Evolutionary conservation across 2,797 vertebrate genomes (phyloP).

Genomic region (Alfaro cultratus): DNA sequence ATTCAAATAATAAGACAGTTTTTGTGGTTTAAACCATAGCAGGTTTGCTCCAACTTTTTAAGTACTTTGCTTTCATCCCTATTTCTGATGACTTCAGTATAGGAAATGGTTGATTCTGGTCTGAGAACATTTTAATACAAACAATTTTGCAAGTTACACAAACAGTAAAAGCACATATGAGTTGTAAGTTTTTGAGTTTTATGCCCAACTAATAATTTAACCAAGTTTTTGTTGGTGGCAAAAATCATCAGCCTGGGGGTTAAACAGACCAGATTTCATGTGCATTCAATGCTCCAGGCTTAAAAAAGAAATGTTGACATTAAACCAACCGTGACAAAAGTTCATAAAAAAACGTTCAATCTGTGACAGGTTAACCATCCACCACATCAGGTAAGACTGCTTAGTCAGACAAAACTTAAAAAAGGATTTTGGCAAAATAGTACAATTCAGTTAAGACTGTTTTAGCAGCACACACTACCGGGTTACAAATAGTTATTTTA

Average conservation of each 20-base stretch:
- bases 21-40: background rate
- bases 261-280: background rate
- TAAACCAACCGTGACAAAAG: conserved; percentile 7
- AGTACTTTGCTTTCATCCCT: background rate
- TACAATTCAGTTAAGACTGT: conserved; percentile 86
- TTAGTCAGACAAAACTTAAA: conserved; percentile 81
- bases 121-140: background rate
- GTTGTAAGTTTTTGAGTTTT: background rate
- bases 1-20: conserved; percentile 72
- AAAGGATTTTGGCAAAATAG: conserved; percentile 78
- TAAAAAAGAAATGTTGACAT: conserved; percentile 2
- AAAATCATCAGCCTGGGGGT: background rate
- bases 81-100: background rate
- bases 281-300: background rate
- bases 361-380: conserved; percentile 6
- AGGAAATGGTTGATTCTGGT: background rate
- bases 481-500: background rate
- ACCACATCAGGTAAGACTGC: conserved; percentile 79
- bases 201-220: conserved; percentile 8
- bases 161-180: background rate
- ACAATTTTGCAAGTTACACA: background rate
- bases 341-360: background rate
- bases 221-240: conserved; percentile 9
- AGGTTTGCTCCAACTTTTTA: background rate
- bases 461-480: conserved; percentile 73